Percentiles rank a stretch among this genome's conserved stretches.
These are phyloP conservation scores for Melinaea menophilus DNA, from an alignment of 2,888 invertebrate species.

Conservation along the genomic window DNA sequence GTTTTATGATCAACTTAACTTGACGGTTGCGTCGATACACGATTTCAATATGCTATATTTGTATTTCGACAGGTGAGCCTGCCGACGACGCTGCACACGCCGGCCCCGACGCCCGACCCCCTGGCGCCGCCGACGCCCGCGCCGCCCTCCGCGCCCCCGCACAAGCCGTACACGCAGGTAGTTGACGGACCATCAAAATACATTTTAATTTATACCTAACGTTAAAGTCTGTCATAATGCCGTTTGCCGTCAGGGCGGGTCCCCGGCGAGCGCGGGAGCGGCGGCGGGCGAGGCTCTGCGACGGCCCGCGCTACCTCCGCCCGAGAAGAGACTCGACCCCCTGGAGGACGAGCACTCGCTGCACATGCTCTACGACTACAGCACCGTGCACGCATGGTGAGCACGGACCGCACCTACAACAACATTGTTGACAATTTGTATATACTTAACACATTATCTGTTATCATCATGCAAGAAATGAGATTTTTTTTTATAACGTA, in stretches of 20 bases:
- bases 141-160: slow-evolving; percentile 60
- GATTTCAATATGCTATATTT: not conserved
- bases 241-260: slow-evolving; percentile 34
- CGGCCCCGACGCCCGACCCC: slow-evolving; percentile 73
- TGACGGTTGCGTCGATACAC: no score
- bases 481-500: not conserved
- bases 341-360: slow-evolving; percentile 89
- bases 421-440: not conserved
- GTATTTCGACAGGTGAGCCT: slow-evolving; percentile 36
- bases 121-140: slow-evolving; percentile 70
- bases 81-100: slow-evolving; percentile 71
- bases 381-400: slow-evolving; percentile 90
- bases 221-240: not conserved
- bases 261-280: slow-evolving; percentile 37
- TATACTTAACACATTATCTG: not conserved
- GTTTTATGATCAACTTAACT: no score
- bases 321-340: slow-evolving; percentile 87
- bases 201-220: no score
- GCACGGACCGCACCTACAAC: slow-evolving; percentile 40
- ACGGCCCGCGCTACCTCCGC: slow-evolving; percentile 86
- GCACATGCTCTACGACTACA: slow-evolving; percentile 92
- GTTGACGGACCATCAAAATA: not conserved
- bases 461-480: not conserved
- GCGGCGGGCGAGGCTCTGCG: slow-evolving; percentile 70
- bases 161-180: slow-evolving; percentile 66